These are phyloP conservation scores for Scaptomyza montana DNA, from an alignment of 1,140 invertebrate genomes.

Conservation along the genomic window DNA sequence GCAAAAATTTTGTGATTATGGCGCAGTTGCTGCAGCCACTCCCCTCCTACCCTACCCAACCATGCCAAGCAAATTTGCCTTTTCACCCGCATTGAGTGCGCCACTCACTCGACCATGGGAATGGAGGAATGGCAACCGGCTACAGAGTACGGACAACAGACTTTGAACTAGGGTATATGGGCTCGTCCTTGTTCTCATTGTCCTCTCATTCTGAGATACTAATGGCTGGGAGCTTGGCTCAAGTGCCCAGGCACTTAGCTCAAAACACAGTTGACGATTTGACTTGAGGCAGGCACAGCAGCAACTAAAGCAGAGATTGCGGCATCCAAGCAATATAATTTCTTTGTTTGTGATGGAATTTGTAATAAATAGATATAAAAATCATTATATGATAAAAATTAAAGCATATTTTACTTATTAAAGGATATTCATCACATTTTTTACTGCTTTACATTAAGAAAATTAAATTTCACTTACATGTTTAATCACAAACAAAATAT, in stretches of 20 bases:
- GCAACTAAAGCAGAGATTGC: background rate
- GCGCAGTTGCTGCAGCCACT: slow-evolving; percentile 46
- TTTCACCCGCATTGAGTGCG: slow-evolving; percentile 51
- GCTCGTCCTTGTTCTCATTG: slow-evolving; percentile 13
- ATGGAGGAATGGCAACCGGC: background rate
- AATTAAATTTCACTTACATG: too few species aligned
- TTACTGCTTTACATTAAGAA: too few species aligned
- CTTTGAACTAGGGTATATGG: slow-evolving; percentile 18
- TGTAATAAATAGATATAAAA: background rate
- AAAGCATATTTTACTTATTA: background rate
- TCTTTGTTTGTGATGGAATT: background rate
- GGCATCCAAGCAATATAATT: background rate
- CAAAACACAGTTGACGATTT: slow-evolving; percentile 6
- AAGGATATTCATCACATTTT: too few species aligned
- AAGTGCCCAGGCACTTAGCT: slow-evolving; percentile 49
- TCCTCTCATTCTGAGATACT: slow-evolving; percentile 20
- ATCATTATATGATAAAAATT: background rate
- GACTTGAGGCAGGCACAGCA: slow-evolving; percentile 9
- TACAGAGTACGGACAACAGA: too few species aligned
- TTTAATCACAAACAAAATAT: too few species aligned
- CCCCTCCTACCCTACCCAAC: background rate
- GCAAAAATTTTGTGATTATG: slow-evolving; percentile 67
- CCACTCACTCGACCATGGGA: slow-evolving; percentile 39
- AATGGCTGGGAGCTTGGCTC: slow-evolving; percentile 47
- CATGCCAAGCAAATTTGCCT: slow-evolving; percentile 21